Evolutionary conservation across 2,888 invertebrate genomes (phyloP).

Genomic region (Epsilonema sp.): DNA sequence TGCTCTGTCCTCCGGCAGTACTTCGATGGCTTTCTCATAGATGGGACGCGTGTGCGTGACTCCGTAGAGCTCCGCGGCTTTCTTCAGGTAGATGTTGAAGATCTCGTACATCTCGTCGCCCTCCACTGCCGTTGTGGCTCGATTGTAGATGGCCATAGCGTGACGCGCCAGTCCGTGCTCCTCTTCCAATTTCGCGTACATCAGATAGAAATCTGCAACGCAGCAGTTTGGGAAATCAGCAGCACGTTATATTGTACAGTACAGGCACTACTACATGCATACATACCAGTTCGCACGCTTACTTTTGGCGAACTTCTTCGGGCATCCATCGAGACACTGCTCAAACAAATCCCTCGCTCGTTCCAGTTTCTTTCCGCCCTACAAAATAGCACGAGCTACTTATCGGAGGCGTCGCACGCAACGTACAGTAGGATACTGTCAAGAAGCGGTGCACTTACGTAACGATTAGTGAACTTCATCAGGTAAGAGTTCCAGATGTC

Average conservation of each 20-base stretch:
- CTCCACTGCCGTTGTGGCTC: conserved; percentile 73
- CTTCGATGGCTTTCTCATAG: conserved; percentile 91
- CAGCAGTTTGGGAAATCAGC: no score
- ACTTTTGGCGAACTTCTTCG: conserved; percentile 79
- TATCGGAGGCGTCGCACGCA: neutral
- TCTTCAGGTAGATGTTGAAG: conserved; percentile 67
- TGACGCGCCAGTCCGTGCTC: conserved; percentile 90
- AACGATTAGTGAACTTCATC: conserved; percentile 81
- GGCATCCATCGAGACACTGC: conserved; percentile 88
- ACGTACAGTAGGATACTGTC: neutral
- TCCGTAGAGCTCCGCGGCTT: conserved; percentile 91
- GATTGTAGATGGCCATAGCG: conserved; percentile 96
- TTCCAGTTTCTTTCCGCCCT: conserved; percentile 73
- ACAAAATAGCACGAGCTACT: no score
- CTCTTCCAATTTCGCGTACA: conserved; percentile 95
- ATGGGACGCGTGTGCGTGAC: conserved; percentile 88
- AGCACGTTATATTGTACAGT: neutral
- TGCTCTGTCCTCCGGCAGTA: conserved; percentile 65
- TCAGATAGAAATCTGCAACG: conserved; percentile 49
- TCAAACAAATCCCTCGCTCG: conserved; percentile 92
- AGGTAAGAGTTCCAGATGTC: conserved; percentile 99
- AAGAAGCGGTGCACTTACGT: conserved; percentile 38
- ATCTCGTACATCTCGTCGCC: conserved; percentile 87
- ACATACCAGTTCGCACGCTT: conserved; percentile 11
- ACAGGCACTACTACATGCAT: neutral